These are phyloP conservation scores for Candidula unifasciata DNA, from an alignment of 2,888 invertebrate genomes.

Conservation along the genomic window DNA sequence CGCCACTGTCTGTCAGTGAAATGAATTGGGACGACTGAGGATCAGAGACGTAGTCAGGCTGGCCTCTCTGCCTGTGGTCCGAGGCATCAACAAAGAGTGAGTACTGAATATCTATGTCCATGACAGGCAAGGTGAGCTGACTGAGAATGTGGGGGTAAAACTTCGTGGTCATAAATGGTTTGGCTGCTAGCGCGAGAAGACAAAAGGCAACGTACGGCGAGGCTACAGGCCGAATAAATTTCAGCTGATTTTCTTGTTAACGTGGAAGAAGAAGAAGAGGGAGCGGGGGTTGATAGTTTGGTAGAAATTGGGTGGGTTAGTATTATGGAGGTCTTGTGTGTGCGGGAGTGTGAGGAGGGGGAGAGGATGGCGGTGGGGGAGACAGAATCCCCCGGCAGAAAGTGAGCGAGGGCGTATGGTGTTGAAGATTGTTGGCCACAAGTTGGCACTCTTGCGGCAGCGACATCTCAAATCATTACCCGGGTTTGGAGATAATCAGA, in stretches of 20 bases:
- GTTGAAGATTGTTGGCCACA: slow-evolving; percentile 23
- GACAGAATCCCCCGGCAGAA: neutral
- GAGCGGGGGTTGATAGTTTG: neutral
- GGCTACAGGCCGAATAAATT: neutral
- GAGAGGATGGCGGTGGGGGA: neutral
- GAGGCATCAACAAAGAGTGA: too few species aligned
- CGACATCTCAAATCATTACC: slow-evolving; percentile 39
- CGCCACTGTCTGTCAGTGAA: too few species aligned
- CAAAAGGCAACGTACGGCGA: neutral
- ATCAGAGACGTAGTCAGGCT: too few species aligned
- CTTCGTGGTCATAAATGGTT: neutral
- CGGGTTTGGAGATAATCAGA: slow-evolving; percentile 14
- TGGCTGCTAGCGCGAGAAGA: neutral
- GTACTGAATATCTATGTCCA: neutral
- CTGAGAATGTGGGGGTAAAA: slow-evolving; percentile 4
- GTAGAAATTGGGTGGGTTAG: neutral
- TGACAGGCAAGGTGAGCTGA: slow-evolving; percentile 21
- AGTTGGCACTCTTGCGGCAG: slow-evolving; percentile 36
- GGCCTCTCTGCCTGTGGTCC: too few species aligned
- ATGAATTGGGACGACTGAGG: too few species aligned
- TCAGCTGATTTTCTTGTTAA: neutral
- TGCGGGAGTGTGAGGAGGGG: too few species aligned
- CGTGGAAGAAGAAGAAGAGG: too few species aligned
- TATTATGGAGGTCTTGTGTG: neutral
- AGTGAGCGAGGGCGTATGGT: slow-evolving; percentile 14